Evolutionary conservation across 2,888 invertebrate genomes (phyloP).

Genomic region (Prosapia bicincta): DNA sequence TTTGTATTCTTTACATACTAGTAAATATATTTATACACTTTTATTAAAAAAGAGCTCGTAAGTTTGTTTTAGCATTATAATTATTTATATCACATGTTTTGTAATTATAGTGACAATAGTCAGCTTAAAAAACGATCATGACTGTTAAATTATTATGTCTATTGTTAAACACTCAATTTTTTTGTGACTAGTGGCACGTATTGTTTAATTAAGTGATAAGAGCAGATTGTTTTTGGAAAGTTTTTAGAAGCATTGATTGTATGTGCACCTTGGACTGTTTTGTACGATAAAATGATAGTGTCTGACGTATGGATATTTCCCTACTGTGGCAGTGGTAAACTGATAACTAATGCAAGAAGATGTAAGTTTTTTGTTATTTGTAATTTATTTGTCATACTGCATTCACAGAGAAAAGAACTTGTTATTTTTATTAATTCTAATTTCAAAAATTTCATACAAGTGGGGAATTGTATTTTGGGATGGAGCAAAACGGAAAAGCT

Average conservation of each 20-base stretch:
- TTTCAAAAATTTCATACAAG: constrained; percentile 26
- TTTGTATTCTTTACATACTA: no score
- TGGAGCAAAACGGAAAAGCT: constrained; percentile 28
- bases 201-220: background rate
- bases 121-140: no score
- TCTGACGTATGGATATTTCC: background rate
- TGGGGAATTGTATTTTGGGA: constrained; percentile 24
- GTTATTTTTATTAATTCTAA: background rate
- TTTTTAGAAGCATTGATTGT: background rate
- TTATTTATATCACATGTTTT: no score
- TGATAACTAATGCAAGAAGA: background rate
- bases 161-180: no score
- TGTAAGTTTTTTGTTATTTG: background rate
- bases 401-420: background rate
- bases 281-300: background rate
- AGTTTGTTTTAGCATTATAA: no score
- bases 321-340: background rate
- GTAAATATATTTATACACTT: no score
- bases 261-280: background rate
- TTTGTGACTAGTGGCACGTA: no score
- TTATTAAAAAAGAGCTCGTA: no score
- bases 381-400: background rate
- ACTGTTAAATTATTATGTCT: no score
- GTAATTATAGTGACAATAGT: no score
- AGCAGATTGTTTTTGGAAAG: background rate